Evolutionary conservation across 2,113 vertebrate genomes (phyloP).

Genomic region (Heptranchias perlo): DNA sequence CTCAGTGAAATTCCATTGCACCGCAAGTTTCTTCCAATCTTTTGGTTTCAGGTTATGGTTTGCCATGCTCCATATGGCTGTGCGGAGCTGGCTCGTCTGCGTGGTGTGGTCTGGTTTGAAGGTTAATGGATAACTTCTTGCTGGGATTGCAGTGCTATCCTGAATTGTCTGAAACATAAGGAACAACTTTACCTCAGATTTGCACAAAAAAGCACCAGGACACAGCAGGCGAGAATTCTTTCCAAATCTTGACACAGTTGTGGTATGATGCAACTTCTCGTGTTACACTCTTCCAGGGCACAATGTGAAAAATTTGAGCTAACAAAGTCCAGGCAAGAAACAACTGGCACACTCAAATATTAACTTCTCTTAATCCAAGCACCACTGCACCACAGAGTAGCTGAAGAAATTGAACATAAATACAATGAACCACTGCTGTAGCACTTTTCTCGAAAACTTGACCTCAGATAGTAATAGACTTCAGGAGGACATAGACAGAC

Average conservation of each 20-base stretch:
- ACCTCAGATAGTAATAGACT: no score
- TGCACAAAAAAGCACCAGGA: background rate
- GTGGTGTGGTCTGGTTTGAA: constrained; percentile 82
- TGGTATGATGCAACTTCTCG: no score
- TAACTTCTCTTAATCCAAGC: background rate
- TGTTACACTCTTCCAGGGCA: background rate
- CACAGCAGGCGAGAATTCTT: background rate
- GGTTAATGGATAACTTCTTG: constrained; percentile 56
- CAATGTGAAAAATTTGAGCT: background rate
- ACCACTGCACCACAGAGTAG: background rate
- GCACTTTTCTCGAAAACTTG: background rate
- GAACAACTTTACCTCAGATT: background rate
- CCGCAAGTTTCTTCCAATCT: constrained; percentile 77
- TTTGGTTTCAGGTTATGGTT: constrained; percentile 65
- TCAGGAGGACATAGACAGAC: no score
- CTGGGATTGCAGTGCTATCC: constrained; percentile 47
- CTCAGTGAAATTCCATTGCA: constrained; percentile 67
- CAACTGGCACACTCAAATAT: background rate
- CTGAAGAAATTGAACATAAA: background rate
- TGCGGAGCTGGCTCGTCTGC: constrained; percentile 66
- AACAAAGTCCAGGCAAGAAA: background rate
- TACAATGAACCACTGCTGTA: background rate
- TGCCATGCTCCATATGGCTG: constrained; percentile 71
- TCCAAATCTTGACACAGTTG: background rate
- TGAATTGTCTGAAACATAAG: constrained; percentile 57